Conservation (phyloP, 2,797 vertebrate species). For the Coregonus sp. region DNA sequence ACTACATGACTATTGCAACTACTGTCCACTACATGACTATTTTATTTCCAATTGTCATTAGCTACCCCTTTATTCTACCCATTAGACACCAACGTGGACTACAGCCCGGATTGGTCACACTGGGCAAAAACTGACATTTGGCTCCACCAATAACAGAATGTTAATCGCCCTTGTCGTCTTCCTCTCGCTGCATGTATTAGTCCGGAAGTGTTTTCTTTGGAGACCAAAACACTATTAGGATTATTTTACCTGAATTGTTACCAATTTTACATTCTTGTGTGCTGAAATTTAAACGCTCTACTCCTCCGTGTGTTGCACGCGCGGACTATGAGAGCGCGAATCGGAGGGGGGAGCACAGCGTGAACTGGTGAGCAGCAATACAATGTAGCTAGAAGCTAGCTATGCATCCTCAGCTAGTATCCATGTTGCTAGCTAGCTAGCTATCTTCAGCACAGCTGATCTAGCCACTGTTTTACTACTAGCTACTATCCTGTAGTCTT, state of each 20-base stretch:
- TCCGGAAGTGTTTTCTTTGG: constrained; percentile 5
- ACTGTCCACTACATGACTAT: no score
- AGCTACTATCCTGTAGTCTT: not conserved
- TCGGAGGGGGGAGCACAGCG: not conserved
- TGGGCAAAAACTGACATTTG: not conserved
- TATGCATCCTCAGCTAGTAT: not conserved
- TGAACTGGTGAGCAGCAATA: not conserved
- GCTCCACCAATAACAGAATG: not conserved
- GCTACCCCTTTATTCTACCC: no score
- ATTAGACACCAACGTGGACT: not conserved
- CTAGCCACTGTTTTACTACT: not conserved
- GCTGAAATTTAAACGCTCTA: not conserved
- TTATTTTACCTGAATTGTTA: not conserved
- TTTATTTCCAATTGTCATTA: no score
- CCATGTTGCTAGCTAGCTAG: not conserved
- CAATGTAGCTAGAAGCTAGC: not conserved
- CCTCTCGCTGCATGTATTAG: not conserved
- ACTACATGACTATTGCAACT: no score
- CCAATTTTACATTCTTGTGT: not conserved
- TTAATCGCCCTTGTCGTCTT: not conserved
- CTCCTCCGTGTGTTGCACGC: not conserved
- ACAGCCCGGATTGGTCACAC: not conserved
- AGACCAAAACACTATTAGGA: not conserved
- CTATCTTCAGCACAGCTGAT: not conserved
- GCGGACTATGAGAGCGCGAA: not conserved